These are phyloP conservation scores for Callionymus lyra DNA, from an alignment of 2,113 vertebrate species.

Conservation along the genomic window DNA sequence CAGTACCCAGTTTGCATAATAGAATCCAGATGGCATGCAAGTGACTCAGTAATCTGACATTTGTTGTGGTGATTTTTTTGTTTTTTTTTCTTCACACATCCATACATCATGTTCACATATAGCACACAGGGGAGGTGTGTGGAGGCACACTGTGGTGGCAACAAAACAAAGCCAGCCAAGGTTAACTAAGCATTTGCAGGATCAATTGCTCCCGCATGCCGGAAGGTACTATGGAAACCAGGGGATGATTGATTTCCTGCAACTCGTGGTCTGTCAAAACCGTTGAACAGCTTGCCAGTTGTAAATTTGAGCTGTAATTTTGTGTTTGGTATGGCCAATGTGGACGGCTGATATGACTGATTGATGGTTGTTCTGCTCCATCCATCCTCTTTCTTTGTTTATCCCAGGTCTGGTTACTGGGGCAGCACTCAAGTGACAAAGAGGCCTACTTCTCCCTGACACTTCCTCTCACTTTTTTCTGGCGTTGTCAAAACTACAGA, in stretches of 20 bases:
- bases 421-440: no score
- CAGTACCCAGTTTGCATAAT: slow-evolving; percentile 52
- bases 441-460: no score
- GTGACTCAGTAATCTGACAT: slow-evolving; percentile 69
- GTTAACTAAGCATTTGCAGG: slow-evolving; percentile 28
- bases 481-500: no score
- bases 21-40: slow-evolving; percentile 62
- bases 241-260: slow-evolving; percentile 16
- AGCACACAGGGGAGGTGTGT: slow-evolving; percentile 13
- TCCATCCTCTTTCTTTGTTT: no score
- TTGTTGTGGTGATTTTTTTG: slow-evolving; percentile 60
- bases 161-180: slow-evolving; percentile 25
- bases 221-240: slow-evolving; percentile 10
- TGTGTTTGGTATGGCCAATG: no score
- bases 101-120: slow-evolving; percentile 27
- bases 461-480: no score
- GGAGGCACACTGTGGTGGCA: slow-evolving; percentile 8
- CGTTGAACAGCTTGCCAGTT: slow-evolving; percentile 3
- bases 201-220: slow-evolving; percentile 6
- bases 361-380: no score
- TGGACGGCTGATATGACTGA: no score
- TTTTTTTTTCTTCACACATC: slow-evolving; percentile 34
- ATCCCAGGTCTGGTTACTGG: no score
- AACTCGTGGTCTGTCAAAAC: slow-evolving; percentile 15
- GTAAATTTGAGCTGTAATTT: no score